A percentile compares a stretch with the other conserved stretches of the same genome.
phyloP scores from a whole-genome alignment of 2,797 vertebrate species.

The Monodelphis domestica region DNA sequence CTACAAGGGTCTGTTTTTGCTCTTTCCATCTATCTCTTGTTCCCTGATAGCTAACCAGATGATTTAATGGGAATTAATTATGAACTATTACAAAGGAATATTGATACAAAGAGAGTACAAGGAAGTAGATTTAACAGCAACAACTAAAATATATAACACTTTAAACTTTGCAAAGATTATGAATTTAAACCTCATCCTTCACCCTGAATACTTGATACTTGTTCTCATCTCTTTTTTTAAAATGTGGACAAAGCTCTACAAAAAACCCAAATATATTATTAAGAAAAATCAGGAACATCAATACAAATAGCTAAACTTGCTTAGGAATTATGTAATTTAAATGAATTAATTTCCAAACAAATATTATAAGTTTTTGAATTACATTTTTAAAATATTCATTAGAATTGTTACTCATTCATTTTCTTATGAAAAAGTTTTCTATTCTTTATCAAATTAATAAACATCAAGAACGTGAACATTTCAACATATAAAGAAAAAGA shows the following conservation, averaged over 20 bases:
- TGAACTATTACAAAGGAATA: neutral
- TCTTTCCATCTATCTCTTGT: neutral
- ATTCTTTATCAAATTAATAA: neutral
- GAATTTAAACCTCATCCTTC: neutral
- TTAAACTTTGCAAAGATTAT: neutral
- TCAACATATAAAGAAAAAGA: neutral
- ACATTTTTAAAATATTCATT: neutral
- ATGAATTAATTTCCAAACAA: neutral
- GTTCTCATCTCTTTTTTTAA: neutral
- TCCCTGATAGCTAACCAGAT: neutral
- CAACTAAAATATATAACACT: neutral
- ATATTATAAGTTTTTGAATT: neutral
- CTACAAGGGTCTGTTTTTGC: neutral
- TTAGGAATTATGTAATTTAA: neutral
- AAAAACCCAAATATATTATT: no score
- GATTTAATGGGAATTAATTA: neutral
- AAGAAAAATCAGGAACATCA: neutral
- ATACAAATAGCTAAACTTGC: neutral
- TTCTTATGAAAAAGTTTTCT: neutral
- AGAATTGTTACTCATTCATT: neutral
- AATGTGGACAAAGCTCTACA: neutral
- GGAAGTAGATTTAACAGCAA: neutral
- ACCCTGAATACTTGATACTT: neutral
- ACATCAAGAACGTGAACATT: neutral
- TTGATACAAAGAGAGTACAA: neutral